These are phyloP conservation scores for Trachelus tabidus DNA, from an alignment of 2,888 invertebrate species.

Conservation along the genomic window DNA sequence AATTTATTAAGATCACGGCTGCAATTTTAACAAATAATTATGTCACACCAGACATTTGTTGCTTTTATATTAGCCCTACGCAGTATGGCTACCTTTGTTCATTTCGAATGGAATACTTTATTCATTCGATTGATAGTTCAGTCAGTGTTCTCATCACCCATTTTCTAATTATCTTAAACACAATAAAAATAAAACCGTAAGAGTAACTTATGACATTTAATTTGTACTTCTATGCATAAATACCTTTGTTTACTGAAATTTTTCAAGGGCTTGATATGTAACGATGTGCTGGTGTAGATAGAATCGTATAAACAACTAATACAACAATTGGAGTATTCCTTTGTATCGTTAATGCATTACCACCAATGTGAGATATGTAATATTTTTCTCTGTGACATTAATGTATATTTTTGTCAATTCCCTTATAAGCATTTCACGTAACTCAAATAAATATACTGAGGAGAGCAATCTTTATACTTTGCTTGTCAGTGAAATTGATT, in stretches of 20 bases:
- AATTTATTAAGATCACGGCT: not conserved
- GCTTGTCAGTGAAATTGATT: not conserved
- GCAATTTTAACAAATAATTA: not conserved
- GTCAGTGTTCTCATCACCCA: not conserved
- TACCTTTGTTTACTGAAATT: not conserved
- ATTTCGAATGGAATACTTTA: too few relatives aligned
- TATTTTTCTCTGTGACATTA: not conserved
- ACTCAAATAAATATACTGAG: not conserved
- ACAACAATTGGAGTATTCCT: not conserved
- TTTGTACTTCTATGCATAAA: not conserved
- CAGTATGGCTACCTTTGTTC: too few relatives aligned
- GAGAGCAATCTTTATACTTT: not conserved
- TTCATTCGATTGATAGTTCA: not conserved
- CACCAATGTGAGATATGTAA: not conserved
- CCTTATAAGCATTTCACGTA: not conserved
- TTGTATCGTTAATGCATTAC: not conserved
- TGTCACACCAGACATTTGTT: not conserved
- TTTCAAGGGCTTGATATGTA: not conserved
- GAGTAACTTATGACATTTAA: not conserved
- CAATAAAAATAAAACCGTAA: not conserved
- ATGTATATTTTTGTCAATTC: slow-evolving; percentile 4
- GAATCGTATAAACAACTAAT: not conserved
- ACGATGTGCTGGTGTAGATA: not conserved
- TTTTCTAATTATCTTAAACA: not conserved
- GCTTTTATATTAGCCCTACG: not conserved